Conservation (phyloP, 92 coral and sea anemone species). For the Zoanthus sociatus region DNA sequence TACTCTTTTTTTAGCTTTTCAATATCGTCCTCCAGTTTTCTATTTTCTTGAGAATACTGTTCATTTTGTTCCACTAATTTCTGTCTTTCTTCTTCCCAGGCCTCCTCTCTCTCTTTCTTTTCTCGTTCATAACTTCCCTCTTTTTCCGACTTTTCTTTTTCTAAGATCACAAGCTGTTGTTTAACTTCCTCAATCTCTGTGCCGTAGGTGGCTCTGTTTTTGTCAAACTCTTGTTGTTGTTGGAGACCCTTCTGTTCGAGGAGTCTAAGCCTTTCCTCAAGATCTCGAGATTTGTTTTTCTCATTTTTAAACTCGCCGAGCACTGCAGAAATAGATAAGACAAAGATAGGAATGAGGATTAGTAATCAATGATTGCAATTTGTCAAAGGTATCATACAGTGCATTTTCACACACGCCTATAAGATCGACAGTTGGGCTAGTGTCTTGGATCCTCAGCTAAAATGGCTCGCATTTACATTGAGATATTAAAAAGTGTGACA, state of each 20-base stretch:
- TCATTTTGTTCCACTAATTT: slow-evolving; percentile 74
- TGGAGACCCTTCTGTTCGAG: slow-evolving; percentile 68
- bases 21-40: slow-evolving; percentile 72
- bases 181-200: slow-evolving; percentile 73
- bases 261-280: slow-evolving; percentile 77
- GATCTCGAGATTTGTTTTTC: slow-evolving; percentile 70
- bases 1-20: slow-evolving; percentile 78
- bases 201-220: slow-evolving; percentile 65
- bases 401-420: neutral
- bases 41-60: slow-evolving; percentile 72
- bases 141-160: slow-evolving; percentile 79
- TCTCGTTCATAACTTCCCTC: slow-evolving; percentile 69
- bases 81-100: slow-evolving; percentile 68
- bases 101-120: slow-evolving; percentile 61
- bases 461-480: no score
- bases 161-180: slow-evolving; percentile 75
- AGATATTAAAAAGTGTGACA: no score
- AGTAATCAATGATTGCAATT: neutral
- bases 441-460: no score
- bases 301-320: slow-evolving; percentile 78
- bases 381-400: neutral
- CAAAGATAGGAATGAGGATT: no score
- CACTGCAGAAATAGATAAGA: slow-evolving; percentile 60
- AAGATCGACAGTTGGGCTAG: no score
- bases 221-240: slow-evolving; percentile 69